Base-by-base conservation (phyloP, 2,797 vertebrate species). In the Pangasius larnaudii region DNA sequence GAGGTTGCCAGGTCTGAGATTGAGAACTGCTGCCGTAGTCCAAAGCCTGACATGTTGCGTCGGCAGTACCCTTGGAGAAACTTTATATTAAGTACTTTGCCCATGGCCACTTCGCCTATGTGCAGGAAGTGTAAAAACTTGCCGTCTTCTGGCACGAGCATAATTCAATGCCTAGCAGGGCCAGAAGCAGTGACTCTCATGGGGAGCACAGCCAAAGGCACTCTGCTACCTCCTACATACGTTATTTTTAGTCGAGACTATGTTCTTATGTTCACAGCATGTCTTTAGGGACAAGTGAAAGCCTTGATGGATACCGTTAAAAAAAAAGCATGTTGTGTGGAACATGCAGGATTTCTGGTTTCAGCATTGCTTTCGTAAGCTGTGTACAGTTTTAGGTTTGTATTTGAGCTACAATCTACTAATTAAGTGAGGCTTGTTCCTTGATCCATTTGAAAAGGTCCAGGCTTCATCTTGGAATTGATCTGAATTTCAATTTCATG, bases 101-200 rank as follows among this genome's bases (percentile, higher is more conserved):
- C 46, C 51, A 33, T 19, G 69, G 71, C 61, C 51, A 88, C 63
- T 59, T 63, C 49, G 27, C 59, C 46, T 56, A 24, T 49, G 63
- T 79, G 75, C 74, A 69, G 13, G 36, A 69, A 33, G n/a, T 63
- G 46, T 87, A 87, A 53, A 86, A 74, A 67, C 36, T 58, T 72
- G n/a, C 65, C n/a, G 24, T 53, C 77, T 74, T 16, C 36, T 56
- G 19, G 84, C 53, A 87, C n/a, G 9, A 61, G 77, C 67, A 61
- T 87, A 61, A 83, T 83, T 87, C 79, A 87, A 71, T 56, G 65
- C 65, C 79, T 59, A 83, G 86, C 77, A 81, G 78, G 78, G 78
- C 78, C 65, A 58, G 51, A 79, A 87, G n/a, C 53, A 51, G 5
- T 59, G 86, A 87, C 79, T 87, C 86, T 83, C 67, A 59, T n/a